Percentiles rank a stretch among this genome's conserved stretches.
Conservation (phyloP, 2,113 vertebrate genomes). For the Macquaria australasica region DNA sequence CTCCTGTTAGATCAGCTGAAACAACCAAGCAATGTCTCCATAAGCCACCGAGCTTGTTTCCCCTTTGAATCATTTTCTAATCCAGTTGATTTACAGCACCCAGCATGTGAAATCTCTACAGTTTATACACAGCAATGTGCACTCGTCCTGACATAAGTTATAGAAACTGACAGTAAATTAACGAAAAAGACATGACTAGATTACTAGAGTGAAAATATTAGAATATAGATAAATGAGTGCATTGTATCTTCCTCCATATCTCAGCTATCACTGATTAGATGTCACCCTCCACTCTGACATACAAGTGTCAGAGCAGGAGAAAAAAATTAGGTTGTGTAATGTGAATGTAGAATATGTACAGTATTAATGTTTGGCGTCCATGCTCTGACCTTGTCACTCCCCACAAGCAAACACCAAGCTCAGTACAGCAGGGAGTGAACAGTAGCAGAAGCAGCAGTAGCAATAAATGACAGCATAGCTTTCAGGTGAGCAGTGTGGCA, state of each 20-base stretch:
- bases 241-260: background rate
- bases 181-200: background rate
- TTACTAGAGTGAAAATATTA: background rate
- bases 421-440: background rate
- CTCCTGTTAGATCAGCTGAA: background rate
- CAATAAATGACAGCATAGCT: too few species aligned
- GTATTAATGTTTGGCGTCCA: slow-evolving; percentile 27
- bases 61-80: background rate
- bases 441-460: too few species aligned
- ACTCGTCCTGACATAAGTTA: background rate
- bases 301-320: background rate
- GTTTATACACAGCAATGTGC: background rate
- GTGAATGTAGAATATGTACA: slow-evolving; percentile 14
- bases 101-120: background rate
- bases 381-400: slow-evolving; percentile 36
- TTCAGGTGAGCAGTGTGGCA: too few species aligned
- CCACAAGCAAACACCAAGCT: slow-evolving; percentile 15
- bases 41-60: background rate
- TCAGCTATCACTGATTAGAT: background rate
- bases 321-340: background rate
- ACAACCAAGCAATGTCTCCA: background rate
- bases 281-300: background rate
- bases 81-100: background rate
- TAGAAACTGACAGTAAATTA: background rate
- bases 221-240: background rate